A percentile compares a stretch with the other conserved stretches of the same genome.
phyloP scores from a whole-genome alignment of 2,797 vertebrate genomes.

The Smutsia temminckii region DNA sequence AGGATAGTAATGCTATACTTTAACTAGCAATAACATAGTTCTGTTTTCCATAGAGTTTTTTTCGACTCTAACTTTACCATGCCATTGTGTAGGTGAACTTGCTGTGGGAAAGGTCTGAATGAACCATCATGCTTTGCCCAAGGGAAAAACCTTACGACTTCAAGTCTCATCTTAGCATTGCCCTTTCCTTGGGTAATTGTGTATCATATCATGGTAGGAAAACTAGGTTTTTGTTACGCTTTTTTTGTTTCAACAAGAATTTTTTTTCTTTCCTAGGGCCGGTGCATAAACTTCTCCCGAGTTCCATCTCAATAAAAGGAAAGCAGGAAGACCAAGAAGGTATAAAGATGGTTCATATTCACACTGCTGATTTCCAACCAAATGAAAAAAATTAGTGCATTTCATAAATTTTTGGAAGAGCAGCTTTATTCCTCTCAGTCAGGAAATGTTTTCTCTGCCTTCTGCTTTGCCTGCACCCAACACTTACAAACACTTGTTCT shows the following conservation, averaged over 20 bases:
- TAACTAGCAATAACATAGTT: not conserved
- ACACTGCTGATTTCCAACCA: constrained; percentile 59
- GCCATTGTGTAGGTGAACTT: not conserved
- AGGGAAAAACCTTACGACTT: not conserved
- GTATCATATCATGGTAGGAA: not conserved
- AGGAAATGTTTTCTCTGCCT: constrained; percentile 61
- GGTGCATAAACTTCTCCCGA: constrained; percentile 95
- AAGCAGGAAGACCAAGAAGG: constrained; percentile 51
- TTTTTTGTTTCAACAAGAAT: constrained; percentile 14
- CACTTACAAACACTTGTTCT: constrained; percentile 62
- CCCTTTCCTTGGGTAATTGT: not conserved
- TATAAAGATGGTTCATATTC: constrained; percentile 61
- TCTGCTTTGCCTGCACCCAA: constrained; percentile 53
- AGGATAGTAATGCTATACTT: not conserved
- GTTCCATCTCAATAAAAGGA: constrained; percentile 87
- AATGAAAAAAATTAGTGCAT: constrained; percentile 74
- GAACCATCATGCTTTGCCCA: not conserved
- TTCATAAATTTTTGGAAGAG: constrained; percentile 69
- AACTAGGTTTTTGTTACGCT: not conserved
- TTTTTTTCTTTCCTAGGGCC: constrained; percentile 87
- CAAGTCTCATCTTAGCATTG: not conserved
- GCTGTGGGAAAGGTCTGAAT: not conserved
- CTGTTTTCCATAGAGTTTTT: not conserved
- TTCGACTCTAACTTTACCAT: not conserved
- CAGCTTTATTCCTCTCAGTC: constrained; percentile 55